Percentiles rank a stretch among this genome's conserved stretches.
Evolutionary conservation across 2,888 invertebrate genomes (phyloP).

Genomic region (Agonopterix arenella): DNA sequence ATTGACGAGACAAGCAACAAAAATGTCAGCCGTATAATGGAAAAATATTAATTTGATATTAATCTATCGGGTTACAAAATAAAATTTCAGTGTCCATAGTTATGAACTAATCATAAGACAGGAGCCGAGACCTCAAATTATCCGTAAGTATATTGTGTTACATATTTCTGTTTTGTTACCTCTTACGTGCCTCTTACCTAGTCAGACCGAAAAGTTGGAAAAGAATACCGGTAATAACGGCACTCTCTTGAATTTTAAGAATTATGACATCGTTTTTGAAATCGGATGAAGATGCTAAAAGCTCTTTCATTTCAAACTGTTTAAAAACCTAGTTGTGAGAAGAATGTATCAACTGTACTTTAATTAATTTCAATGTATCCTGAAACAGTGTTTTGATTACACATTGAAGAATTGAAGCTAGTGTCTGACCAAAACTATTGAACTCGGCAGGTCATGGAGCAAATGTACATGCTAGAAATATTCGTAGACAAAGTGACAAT

Average conservation of each 20-base stretch:
- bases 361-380: neutral
- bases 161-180: too few relatives aligned
- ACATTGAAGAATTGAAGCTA: slow-evolving; percentile 22
- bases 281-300: too few relatives aligned
- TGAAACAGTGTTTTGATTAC: neutral
- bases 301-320: too few relatives aligned
- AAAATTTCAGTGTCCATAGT: slow-evolving; percentile 65
- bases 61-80: slow-evolving; percentile 65
- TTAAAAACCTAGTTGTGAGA: too few relatives aligned
- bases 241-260: too few relatives aligned
- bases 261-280: too few relatives aligned
- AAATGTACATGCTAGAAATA: slow-evolving; percentile 76
- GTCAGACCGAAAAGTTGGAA: too few relatives aligned
- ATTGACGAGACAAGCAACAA: slow-evolving; percentile 20
- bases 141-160: slow-evolving; percentile 38
- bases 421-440: slow-evolving; percentile 50
- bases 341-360: too few relatives aligned
- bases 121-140: slow-evolving; percentile 19
- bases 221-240: too few relatives aligned
- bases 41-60: slow-evolving; percentile 21
- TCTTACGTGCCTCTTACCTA: too few relatives aligned
- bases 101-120: slow-evolving; percentile 36
- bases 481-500: slow-evolving; percentile 71
- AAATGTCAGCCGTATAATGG: slow-evolving; percentile 50
- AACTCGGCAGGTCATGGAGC: slow-evolving; percentile 72